phyloP scores from a whole-genome alignment of 1,140 invertebrate species.

The Helicorthomorpha holstii region DNA sequence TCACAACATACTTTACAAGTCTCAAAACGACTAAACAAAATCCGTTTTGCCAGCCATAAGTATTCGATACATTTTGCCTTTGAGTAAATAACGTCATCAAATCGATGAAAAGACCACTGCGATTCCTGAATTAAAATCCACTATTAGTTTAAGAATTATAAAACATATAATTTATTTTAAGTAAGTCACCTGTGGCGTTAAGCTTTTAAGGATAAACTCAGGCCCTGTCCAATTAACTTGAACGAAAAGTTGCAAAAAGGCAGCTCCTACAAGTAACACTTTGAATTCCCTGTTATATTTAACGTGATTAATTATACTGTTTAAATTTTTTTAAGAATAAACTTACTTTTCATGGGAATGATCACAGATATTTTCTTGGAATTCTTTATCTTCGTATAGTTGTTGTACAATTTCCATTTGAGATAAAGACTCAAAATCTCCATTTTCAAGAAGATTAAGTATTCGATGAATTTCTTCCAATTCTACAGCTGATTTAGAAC shows the following conservation, averaged over 20 bases:
- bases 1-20: constrained; percentile 14
- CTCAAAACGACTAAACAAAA: constrained; percentile 35
- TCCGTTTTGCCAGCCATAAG: constrained; percentile 42
- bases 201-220: constrained; percentile 4
- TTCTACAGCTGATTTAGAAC: too few relatives aligned
- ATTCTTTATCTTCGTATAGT: too few relatives aligned
- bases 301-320: too few relatives aligned
- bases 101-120: constrained; percentile 15
- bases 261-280: too few relatives aligned
- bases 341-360: too few relatives aligned
- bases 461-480: too few relatives aligned
- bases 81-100: constrained; percentile 22
- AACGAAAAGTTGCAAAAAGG: constrained; percentile 49
- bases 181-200: background rate
- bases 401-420: too few relatives aligned
- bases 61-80: constrained; percentile 44
- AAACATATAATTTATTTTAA: constrained; percentile 3
- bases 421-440: too few relatives aligned
- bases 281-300: too few relatives aligned
- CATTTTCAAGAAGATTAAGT: too few relatives aligned
- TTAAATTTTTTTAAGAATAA: too few relatives aligned
- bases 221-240: constrained; percentile 67
- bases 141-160: constrained; percentile 9
- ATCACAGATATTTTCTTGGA: too few relatives aligned
- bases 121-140: background rate